Conservation (phyloP, 2,113 vertebrate genomes). For the Hemibagrus wyckioides region DNA sequence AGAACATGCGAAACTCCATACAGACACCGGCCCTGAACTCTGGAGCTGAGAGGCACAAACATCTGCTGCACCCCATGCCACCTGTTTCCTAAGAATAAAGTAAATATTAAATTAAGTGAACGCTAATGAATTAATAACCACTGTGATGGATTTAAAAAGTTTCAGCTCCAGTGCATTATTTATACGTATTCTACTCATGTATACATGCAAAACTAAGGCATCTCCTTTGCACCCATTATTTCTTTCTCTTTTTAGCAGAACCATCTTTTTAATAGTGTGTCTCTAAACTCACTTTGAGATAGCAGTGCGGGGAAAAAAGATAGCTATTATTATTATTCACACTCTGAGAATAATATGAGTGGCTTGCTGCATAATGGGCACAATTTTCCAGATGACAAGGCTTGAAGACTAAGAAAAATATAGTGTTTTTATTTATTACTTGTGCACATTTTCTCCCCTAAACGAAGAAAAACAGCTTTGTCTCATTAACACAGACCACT, state of each 20-base stretch:
- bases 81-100: neutral
- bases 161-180: neutral
- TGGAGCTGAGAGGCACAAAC: neutral
- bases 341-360: slow-evolving; percentile 25
- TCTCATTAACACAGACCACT: slow-evolving; percentile 69
- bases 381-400: slow-evolving; percentile 62
- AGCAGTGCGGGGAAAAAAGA: slow-evolving; percentile 37
- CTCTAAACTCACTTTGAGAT: slow-evolving; percentile 32
- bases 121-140: neutral
- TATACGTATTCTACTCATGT: neutral
- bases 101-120: neutral
- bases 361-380: slow-evolving; percentile 46
- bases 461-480: slow-evolving; percentile 41
- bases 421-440: slow-evolving; percentile 63
- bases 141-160: neutral
- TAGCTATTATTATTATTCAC: slow-evolving; percentile 41
- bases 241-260: slow-evolving; percentile 13
- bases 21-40: neutral
- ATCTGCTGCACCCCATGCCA: neutral
- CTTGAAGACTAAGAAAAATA: slow-evolving; percentile 61
- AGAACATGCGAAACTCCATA: neutral
- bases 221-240: slow-evolving; percentile 36
- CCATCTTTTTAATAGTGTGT: slow-evolving; percentile 39
- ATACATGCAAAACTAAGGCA: slow-evolving; percentile 21
- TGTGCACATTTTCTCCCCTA: slow-evolving; percentile 35